Evolutionary conservation across 2,113 vertebrate genomes (phyloP), one percentile per base, ranked within the genome.

Genomic region (Microtus ochrogaster): DNA sequence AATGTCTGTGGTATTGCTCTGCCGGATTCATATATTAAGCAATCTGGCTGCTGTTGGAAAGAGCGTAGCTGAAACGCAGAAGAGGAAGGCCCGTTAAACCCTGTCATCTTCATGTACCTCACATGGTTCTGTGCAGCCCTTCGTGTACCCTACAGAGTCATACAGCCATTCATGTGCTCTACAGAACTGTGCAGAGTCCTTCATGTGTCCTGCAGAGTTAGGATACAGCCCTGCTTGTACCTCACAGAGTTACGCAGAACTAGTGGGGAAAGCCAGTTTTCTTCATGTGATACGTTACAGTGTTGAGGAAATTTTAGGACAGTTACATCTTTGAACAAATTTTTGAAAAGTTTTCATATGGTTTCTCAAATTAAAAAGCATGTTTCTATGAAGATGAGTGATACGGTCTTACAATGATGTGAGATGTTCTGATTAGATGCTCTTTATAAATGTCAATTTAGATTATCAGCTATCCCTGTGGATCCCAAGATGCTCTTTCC

Each of bases 331-430:
- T 24, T 81, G 52, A 58, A 81, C 52, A 83, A 41, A 26, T 63
- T 52, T 95, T 93, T 91, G 44, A 7, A 52, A 14, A 72, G 47
- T n/a, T 72, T 72, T 58, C 17, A 58, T 58, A 58, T 58, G 77
- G n/a, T 58, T 95, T 93, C 33, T 95, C 52, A 91, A 74, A 72
- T 55, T 5, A n/a, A 76, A 81, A 44, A n/a, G 11, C 30, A 82
- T 76, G 30, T 89, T 92, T 76, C 70, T 77, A 36, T 93, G 58
- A 81, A 93, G 81, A 96, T 28, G 41, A 49, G 41, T 79, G 66
- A 68, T 95, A 65, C 44, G 87, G 24, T 90, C 89, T 97, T 94
- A 65, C 39, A 94, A 24, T 77, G 47, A 39, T 82, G 22, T 77
- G 58, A 65, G 84, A 55, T 82, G 39, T 88, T 94, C 76, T 88